Evolutionary conservation across 2,797 vertebrate species (phyloP), one percentile per base, ranked within the genome.

Genomic region (Pygocentrus nattereri): DNA sequence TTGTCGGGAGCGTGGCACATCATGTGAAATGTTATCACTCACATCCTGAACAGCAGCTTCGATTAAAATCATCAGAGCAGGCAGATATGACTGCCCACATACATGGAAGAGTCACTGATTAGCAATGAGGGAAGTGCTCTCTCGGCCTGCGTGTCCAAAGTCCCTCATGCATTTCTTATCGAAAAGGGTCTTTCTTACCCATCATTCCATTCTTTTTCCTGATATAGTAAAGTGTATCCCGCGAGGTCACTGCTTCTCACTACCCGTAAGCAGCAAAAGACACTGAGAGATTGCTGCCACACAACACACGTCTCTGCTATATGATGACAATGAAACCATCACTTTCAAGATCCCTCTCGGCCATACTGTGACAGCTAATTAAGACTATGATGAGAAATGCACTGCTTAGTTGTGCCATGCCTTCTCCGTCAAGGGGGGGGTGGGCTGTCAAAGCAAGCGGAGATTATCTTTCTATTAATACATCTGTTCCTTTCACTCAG

Each of bases 321-420:
- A 82, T 83, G 72, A 30, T 71, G 85, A 90, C 91, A 87, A 84
- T 90, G 89, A 90, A 92, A 88, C 84, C 83, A 84, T 91, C 86
- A 91, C 90, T 93, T 91, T 83, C 90, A 86, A 89, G 92, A 88
- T 86, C 89, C 89, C 91, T 93, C 87, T 88, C 5, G 88, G 93
- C 91, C 89, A 91, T 89, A 87, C 85, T 92, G 74, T 94, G 93
- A 93, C 93, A 94, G 91, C 92, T 93, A 92, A 94, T 93, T 93
- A 93, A 90, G 79, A 90, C 77, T 82, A 86, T 93, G 92, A 94
- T 90, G 91, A 91, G 91, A 90, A 89, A 90, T 85, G 88, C 88
- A 83, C 89, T 89, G 87, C 88, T 89, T 73, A 85, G 87, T 91
- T 88, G 85, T 91, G 88, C 87, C 65, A 78, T 38, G 25, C n/a